phyloP scores from a whole-genome alignment of 2,888 invertebrate genomes.

The Apeira syringaria region DNA sequence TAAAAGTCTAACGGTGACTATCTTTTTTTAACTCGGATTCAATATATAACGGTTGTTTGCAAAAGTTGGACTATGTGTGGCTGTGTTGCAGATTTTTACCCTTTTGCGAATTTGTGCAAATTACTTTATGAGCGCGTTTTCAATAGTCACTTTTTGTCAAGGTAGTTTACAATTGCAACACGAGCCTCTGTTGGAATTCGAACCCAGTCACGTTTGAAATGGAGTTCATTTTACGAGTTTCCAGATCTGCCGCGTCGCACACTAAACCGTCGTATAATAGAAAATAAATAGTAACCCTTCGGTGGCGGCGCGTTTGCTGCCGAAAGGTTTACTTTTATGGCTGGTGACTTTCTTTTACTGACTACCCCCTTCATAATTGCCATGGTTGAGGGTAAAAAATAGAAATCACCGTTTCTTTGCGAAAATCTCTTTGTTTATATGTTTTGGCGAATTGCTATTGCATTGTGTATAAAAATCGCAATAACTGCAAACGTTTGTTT shows the following conservation, averaged over 20 bases:
- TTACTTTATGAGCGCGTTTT: constrained; percentile 75
- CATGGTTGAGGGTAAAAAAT: constrained; percentile 62
- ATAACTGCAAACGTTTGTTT: constrained; percentile 25
- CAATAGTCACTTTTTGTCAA: constrained; percentile 57
- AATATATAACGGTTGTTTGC: constrained; percentile 63
- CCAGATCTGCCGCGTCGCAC: constrained; percentile 53
- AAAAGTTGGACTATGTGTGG: constrained; percentile 67
- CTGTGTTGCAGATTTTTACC: constrained; percentile 62
- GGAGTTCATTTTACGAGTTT: constrained; percentile 51
- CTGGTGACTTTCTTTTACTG: constrained; percentile 70
- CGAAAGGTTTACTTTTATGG: constrained; percentile 81
- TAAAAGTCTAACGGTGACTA: constrained; percentile 51
- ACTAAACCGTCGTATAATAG: constrained; percentile 66
- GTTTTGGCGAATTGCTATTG: constrained; percentile 43
- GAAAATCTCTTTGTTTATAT: constrained; percentile 52
- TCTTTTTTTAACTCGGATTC: constrained; percentile 49
- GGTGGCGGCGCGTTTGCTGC: constrained; percentile 70
- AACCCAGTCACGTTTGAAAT: constrained; percentile 51
- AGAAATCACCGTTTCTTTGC: constrained; percentile 52
- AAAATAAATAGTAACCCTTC: constrained; percentile 78
- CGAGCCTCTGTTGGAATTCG: constrained; percentile 43
- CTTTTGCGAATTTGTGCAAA: constrained; percentile 82
- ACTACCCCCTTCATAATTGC: constrained; percentile 75
- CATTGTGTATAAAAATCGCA: constrained; percentile 39
- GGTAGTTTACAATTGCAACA: constrained; percentile 63